Evolutionary conservation across 1,140 invertebrate species (phyloP), one percentile per base, ranked within the genome.

Genomic region (Conopomorpha cramerella): DNA sequence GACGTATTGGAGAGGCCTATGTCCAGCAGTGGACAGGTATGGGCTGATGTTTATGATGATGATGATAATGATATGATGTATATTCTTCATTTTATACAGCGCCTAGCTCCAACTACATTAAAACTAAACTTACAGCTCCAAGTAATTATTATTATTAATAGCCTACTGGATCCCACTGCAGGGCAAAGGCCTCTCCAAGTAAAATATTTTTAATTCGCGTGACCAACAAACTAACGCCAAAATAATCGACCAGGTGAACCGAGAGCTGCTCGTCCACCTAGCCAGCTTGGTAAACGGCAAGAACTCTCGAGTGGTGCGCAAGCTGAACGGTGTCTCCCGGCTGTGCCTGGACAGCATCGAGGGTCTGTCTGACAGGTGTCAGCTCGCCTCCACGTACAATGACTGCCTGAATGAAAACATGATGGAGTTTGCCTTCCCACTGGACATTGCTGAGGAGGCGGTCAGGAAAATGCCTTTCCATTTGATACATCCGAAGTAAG

Each of bases 331-430:
- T 18, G 60, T 76, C 23, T 72, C 67, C 4, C 46, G 67, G 1
- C 51, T 68, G 1, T 76, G 70, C 30, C 41, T 76, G 17, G 67
- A 66, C 41, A 68, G 52, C 19, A 68, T 72, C 6, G 64, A 71
- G 12, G 67, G 64, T 17, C 62, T 71, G 58, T 62, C 61, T 0
- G 66, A 71, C 35, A 39, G 64, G 18, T 76, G 71, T 28, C 67
- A 71, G 38, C 43, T 76, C 1, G 70, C 67, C 0, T 72, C 70
- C 1, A 66, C 64, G 0, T 72, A 72, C 38, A 76, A 76, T 27
- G 66, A 76, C 36, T 76, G 71, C 36, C 30, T 76, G 13, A 76
- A 76, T 32, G 64, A 72, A 19, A 72, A 76, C 36, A 72, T 76
- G 67, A 45, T 61, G 14, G 71, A 76, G 29, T 76, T 76, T 16